Conservation (phyloP, 1,140 invertebrate species). For the Cherax quadricarinatus region DNA sequence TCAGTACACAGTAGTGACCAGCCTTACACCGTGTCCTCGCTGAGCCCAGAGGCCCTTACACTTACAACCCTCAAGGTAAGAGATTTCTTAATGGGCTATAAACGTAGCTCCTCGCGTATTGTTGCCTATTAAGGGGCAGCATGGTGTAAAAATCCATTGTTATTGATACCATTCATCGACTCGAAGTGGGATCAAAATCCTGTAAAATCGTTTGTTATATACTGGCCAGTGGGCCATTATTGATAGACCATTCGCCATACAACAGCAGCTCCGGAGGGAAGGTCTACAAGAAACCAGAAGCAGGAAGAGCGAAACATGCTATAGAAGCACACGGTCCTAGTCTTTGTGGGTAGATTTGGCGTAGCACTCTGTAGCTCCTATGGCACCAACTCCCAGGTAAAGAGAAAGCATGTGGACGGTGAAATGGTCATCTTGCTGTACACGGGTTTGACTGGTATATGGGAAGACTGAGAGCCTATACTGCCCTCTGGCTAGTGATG, state of each 20-base stretch:
- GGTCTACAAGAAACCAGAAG: not conserved
- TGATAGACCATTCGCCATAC: constrained; percentile 1
- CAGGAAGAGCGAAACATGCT: not conserved
- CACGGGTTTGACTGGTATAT: not conserved
- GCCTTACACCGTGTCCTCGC: not conserved
- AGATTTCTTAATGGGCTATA: constrained; percentile 13
- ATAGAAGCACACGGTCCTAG: not conserved
- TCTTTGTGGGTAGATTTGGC: not conserved
- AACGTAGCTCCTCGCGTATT: not conserved
- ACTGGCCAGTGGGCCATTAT: not conserved
- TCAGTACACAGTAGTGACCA: constrained; percentile 19
- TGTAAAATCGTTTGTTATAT: constrained; percentile 41
- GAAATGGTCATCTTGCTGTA: constrained; percentile 3
- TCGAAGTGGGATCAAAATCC: constrained; percentile 16
- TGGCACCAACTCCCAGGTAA: not conserved
- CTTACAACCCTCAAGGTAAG: not conserved
- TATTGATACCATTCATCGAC: constrained; percentile 30
- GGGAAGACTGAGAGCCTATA: not conserved
- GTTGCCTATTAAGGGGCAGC: not conserved
- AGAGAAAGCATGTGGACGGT: not conserved
- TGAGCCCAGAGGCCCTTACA: not conserved
- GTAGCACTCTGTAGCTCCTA: not conserved
- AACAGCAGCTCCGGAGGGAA: not conserved
- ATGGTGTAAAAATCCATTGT: constrained; percentile 44
- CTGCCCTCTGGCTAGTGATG: not conserved